A percentile compares a stretch with the other conserved stretches of the same genome.
These are phyloP conservation scores for Micronycteris hirsuta DNA, from an alignment of 2,113 vertebrate genomes.

Conservation along the genomic window DNA sequence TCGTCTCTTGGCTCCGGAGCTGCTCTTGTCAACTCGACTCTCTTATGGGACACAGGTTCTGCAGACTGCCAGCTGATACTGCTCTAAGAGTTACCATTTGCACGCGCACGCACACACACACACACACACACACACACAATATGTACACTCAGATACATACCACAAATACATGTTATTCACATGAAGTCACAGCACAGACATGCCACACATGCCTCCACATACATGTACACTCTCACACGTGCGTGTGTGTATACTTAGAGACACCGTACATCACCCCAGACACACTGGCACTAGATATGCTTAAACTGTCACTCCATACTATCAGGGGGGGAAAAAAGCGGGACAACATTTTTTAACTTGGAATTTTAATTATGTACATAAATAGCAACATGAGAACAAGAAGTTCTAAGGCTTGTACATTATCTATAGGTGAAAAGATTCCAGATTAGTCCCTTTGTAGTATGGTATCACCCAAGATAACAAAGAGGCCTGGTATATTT, in stretches of 20 bases:
- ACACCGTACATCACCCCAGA: background rate
- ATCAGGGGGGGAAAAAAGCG: background rate
- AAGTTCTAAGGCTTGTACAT: conserved; percentile 71
- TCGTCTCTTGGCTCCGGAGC: conserved; percentile 18
- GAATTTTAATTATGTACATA: conserved; percentile 81
- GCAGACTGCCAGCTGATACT: background rate
- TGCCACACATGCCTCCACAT: background rate
- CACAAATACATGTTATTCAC: background rate
- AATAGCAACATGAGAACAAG: conserved; percentile 74
- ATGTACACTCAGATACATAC: background rate
- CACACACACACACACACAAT: background rate
- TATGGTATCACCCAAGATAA: conserved; percentile 50
- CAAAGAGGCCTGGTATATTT: conserved; percentile 40
- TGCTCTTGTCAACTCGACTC: background rate
- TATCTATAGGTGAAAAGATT: conserved; percentile 65
- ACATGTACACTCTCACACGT: background rate
- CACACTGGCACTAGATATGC: background rate
- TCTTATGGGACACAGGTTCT: background rate
- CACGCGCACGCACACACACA: background rate
- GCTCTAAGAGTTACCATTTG: background rate
- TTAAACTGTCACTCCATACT: background rate
- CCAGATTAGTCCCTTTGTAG: conserved; percentile 48
- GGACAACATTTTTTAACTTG: conserved; percentile 49
- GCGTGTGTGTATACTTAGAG: background rate
- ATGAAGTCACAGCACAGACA: background rate